phyloP scores from a whole-genome alignment of 2,888 invertebrate species.

The Timandra comae region DNA sequence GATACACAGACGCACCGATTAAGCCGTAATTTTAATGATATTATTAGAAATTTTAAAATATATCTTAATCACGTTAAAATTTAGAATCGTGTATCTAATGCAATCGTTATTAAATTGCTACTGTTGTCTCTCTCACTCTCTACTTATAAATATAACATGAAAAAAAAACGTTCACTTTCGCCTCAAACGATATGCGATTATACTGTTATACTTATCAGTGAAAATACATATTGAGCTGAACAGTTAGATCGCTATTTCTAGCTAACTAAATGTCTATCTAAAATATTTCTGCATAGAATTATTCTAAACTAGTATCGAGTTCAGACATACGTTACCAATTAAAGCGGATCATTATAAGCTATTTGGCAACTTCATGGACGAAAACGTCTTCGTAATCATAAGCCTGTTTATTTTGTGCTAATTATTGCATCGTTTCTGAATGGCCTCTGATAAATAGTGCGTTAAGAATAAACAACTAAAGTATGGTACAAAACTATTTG shows the following conservation, averaged over 20 bases:
- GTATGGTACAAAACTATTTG: conserved; percentile 39
- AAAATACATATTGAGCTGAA: conserved; percentile 17
- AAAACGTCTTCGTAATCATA: conserved; percentile 45
- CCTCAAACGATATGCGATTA: too few species aligned
- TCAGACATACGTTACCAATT: conserved; percentile 32
- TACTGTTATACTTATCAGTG: conserved; percentile 50
- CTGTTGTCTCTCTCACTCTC: conserved; percentile 34
- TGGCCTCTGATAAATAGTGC: too few species aligned
- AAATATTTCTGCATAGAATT: conserved; percentile 31
- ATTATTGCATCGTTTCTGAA: conserved; percentile 19
- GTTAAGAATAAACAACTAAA: conserved; percentile 25
- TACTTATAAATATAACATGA: conserved; percentile 25
- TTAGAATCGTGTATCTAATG: conserved; percentile 54
- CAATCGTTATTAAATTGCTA: conserved; percentile 41
- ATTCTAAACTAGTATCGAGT: conserved; percentile 36
- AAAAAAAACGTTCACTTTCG: too few species aligned
- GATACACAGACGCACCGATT: conserved; percentile 41
- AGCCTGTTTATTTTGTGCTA: conserved; percentile 30
- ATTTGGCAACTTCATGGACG: conserved; percentile 75
- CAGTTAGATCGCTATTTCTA: conserved; percentile 20
- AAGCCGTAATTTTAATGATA: conserved; percentile 48
- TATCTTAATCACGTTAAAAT: conserved; percentile 50
- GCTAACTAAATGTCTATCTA: conserved; percentile 31
- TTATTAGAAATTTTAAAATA: conserved; percentile 58
- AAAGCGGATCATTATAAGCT: conserved; percentile 58